These are phyloP conservation scores for Notechis scutatus DNA, from an alignment of 2,113 vertebrate species.

Conservation along the genomic window DNA sequence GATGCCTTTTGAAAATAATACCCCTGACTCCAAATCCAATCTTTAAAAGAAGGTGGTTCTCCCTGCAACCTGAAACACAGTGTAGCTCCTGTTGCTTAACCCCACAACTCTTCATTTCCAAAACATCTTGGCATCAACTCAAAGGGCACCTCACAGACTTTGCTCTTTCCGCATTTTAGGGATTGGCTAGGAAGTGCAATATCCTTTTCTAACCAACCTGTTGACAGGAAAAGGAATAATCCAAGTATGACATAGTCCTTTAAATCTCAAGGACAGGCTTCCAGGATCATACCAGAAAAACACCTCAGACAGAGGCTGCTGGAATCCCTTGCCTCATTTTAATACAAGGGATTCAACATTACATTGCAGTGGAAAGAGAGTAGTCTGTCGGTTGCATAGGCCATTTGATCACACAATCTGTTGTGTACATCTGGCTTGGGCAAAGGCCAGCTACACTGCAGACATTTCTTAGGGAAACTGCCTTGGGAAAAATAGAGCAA, in stretches of 20 bases:
- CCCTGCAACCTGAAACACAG: background rate
- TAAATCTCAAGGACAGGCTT: conserved; percentile 18
- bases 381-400: background rate
- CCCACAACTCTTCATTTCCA: background rate
- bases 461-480: background rate
- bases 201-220: conserved; percentile 3
- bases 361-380: background rate
- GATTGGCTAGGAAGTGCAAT: background rate
- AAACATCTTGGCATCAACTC: background rate
- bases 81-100: background rate
- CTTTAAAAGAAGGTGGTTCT: background rate
- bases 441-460: background rate
- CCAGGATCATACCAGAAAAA: background rate
- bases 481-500: background rate
- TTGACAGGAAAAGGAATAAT: conserved; percentile 19
- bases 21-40: background rate
- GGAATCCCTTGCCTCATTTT: background rate
- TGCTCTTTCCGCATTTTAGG: conserved; percentile 5
- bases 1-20: background rate
- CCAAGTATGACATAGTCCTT: conserved; percentile 16
- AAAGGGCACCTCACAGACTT: background rate
- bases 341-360: background rate
- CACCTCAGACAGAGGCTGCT: background rate
- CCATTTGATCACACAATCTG: background rate
- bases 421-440: background rate